Evolutionary conservation across 1,140 invertebrate genomes (phyloP), one percentile per base, ranked within the genome.

Genomic region (Mercenaria mercenaria): DNA sequence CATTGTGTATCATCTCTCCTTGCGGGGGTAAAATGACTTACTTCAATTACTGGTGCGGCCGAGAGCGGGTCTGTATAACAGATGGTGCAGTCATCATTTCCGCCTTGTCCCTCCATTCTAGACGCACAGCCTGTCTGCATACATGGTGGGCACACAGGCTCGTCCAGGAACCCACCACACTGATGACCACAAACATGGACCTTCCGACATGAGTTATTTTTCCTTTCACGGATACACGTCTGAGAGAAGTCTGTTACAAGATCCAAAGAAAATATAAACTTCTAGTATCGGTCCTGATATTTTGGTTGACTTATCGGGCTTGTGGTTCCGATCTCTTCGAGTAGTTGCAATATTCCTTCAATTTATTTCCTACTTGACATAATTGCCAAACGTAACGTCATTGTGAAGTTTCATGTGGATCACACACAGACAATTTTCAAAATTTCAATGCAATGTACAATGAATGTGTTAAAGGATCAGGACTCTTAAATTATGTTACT

Each of bases 91-190:
- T 76, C 47, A 29, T 89, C 88, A 39, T 83, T 47, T 18, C 23
- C 50, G 23, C 29, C 43, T 37, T 84, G 80, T 15, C 67, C 39
- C 0, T 29, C n/a, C 18, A 37, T 39, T 18, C 2, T 47, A 2
- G 47, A 11, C 15, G n/a, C 15, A 23, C 80, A 83, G 26, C 15
- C 52, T 1, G 10, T 20, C 13, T 83, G 52, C 26, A 89, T 23
- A 77, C 88, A 89, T 0, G 88, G 81, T 11, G 81, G 88, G 64
- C 88, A 89, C 26, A 11, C 1, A 0, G 67, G 26, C 88, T 89
- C 88, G 50, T 84, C n/a, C 37, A 39, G 72, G 37, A 47, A 83
- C 23, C 88, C 88, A 3, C 18, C 26, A 59, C 88, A 89, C 3
- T 23, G 29, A 52, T 89, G 88, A n/a, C 88, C 88, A 59, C 88